These are phyloP conservation scores for Drosophila rubida DNA, from an alignment of 2,888 invertebrate genomes.

Conservation along the genomic window DNA sequence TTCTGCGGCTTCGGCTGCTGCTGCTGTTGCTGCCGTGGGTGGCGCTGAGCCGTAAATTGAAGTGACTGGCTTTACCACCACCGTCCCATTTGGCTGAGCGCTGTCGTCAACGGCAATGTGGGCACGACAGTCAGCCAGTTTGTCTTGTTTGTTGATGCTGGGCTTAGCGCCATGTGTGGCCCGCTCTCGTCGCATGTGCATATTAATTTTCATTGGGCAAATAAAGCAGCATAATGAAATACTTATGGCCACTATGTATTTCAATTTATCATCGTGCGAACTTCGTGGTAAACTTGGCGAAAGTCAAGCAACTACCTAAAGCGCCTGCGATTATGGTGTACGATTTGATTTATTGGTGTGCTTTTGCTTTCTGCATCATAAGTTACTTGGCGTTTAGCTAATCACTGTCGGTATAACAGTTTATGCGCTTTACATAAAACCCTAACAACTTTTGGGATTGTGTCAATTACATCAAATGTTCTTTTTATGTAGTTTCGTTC, in stretches of 20 bases:
- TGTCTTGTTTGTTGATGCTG: constrained; percentile 18
- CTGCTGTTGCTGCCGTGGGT: too few relatives aligned
- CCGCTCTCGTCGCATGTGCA: constrained; percentile 24
- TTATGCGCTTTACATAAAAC: too few relatives aligned
- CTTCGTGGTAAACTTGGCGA: neutral
- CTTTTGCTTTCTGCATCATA: neutral
- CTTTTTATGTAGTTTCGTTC: too few relatives aligned
- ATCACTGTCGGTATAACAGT: neutral
- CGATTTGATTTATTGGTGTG: neutral
- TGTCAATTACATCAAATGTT: too few relatives aligned
- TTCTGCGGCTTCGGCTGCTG: too few relatives aligned
- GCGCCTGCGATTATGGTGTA: neutral
- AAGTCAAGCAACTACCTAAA: neutral
- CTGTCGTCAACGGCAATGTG: neutral
- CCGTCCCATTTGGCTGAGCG: neutral
- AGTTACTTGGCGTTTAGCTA: neutral
- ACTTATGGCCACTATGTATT: constrained; percentile 20
- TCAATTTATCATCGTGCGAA: constrained; percentile 9
- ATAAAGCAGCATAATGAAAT: constrained; percentile 43
- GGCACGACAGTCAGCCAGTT: constrained; percentile 22
- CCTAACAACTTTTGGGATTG: too few relatives aligned
- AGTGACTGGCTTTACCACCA: constrained; percentile 27
- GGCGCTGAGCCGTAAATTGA: constrained; percentile 36
- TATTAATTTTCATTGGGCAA: constrained; percentile 62
- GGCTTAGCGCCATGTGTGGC: constrained; percentile 43